Conservation (phyloP, 2,888 invertebrate genomes). For the Lepetodrilus schrolli region DNA sequence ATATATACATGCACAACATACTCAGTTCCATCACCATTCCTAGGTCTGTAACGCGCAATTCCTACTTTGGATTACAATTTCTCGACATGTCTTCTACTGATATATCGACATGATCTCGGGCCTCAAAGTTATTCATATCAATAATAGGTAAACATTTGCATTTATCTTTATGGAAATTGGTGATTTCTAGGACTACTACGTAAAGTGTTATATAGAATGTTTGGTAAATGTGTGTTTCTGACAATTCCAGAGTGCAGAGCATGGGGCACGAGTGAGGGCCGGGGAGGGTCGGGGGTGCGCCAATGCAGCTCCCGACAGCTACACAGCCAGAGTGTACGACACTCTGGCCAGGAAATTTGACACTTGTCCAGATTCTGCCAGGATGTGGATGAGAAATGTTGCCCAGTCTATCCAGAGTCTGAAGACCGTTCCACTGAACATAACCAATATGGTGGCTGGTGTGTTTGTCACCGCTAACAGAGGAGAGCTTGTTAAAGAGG, state of each 20-base stretch:
- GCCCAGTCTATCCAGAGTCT: neutral
- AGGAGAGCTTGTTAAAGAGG: slow-evolving; percentile 37
- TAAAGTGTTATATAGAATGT: too few species aligned
- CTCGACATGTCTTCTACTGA: too few species aligned
- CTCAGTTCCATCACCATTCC: too few species aligned
- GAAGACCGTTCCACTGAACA: slow-evolving; percentile 38
- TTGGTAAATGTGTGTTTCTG: neutral
- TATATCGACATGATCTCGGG: too few species aligned
- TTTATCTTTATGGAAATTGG: too few species aligned
- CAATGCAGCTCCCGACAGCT: neutral
- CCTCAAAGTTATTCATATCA: neutral
- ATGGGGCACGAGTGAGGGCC: too few species aligned
- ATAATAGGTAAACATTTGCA: too few species aligned
- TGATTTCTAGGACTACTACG: too few species aligned
- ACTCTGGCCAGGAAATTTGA: neutral
- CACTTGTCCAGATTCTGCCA: slow-evolving; percentile 27
- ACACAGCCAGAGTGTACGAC: neutral
- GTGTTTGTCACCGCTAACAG: slow-evolving; percentile 44
- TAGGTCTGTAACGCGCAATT: too few species aligned
- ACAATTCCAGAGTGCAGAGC: neutral
- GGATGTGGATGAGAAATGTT: slow-evolving; percentile 39
- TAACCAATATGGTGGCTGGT: slow-evolving; percentile 50
- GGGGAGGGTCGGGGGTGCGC: neutral
- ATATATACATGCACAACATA: too few species aligned
- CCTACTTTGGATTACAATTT: too few species aligned